Conservation (phyloP, 2,888 invertebrate species). For the Ephialtes manifestator region DNA sequence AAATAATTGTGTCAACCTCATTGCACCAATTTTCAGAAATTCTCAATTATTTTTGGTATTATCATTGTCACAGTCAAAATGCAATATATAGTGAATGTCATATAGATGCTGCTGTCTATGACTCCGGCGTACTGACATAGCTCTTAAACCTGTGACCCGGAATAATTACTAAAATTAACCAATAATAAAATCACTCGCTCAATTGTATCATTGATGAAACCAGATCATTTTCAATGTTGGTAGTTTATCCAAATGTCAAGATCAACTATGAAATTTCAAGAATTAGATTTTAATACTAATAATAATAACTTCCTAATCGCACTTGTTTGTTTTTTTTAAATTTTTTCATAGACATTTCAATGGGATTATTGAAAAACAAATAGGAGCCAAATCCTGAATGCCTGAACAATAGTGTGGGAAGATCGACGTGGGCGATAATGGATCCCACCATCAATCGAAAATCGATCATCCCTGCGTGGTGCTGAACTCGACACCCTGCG, state of each 20-base stretch:
- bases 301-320: too few species aligned
- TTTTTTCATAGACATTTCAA: neutral
- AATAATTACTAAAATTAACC: too few species aligned
- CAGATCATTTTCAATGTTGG: neutral
- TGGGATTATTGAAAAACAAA: neutral
- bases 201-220: neutral
- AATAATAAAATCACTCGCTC: slow-evolving; percentile 19
- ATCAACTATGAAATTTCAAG: neutral
- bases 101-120: too few species aligned
- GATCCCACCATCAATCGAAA: slow-evolving; percentile 60
- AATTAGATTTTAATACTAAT: neutral
- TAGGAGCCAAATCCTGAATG: neutral
- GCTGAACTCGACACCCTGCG: slow-evolving; percentile 67
- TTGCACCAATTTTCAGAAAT: too few species aligned
- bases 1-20: too few species aligned
- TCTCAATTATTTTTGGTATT: too few species aligned
- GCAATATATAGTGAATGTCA: too few species aligned
- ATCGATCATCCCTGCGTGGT: slow-evolving; percentile 57
- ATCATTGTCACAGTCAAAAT: too few species aligned
- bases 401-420: slow-evolving; percentile 32
- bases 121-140: too few species aligned
- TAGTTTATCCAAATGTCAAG: neutral
- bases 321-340: too few species aligned
- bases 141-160: too few species aligned
- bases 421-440: slow-evolving; percentile 55